Evolutionary conservation across 2,113 vertebrate genomes (phyloP), one percentile per base, ranked within the genome.

Genomic region (rabbit (Oryctolagus cuniculus)): DNA sequence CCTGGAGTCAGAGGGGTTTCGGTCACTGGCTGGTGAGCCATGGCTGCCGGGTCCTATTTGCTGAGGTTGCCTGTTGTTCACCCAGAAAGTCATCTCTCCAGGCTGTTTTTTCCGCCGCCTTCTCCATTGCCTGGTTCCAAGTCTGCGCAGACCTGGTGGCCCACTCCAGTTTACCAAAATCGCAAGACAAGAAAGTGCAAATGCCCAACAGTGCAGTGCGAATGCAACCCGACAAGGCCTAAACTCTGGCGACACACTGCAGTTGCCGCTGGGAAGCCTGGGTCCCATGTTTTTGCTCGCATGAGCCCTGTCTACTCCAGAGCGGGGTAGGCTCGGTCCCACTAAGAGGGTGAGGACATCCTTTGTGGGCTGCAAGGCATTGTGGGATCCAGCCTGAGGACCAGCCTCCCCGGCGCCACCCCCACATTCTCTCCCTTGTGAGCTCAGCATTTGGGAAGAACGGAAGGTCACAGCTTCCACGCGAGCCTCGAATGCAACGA

Each of bases 161-260:
- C 4, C 51, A 63, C 25, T 69, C 70, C 73, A 31, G 19, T 55
- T 34, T 79, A n/a, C 75, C 24, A 34, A 82, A 90, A 83, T 74
- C 17, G 29, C 63, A 87, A 81, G 25, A n/a, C 7, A 24, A 6
- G 44, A 87, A 67, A 83, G 38, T 27, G 17, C 21, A 58, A 80
- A 67, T 27, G 29, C 63, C n/a, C 6, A 38, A 34, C 0, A 1
- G 10, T 25, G 31, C 4, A 6, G 31, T 4, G 34, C 17, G 31
- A 72, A 25, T 51, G 34, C 74, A 64, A 21, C 29, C 34, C 61
- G 44, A 85, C 0, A 7, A 44, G 8, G 36, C 10, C 5, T 44
- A 1, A 0, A 10, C 29, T n/a, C 73, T 16, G 55, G 27, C 34
- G 58, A 22, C 11, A 44, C 0, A 0, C 22, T 9, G 5, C 25